These are phyloP conservation scores for Oryctolagus cuniculus DNA, from an alignment of 2,113 vertebrate species.

Conservation along the genomic window mOryCun1.1 NC_091450.1:32923501-32924000, in stretches of 20 bases:
- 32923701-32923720: not conserved
- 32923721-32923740: not conserved
- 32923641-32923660: not conserved
- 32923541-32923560: not conserved
- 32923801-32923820: conserved; percentile 7
- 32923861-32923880: not conserved
- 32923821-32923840: not conserved
- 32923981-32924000: no score
- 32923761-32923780: not conserved
- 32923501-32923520: not conserved
- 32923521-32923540: not conserved
- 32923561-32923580: not conserved
- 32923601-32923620: not conserved
- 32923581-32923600: not conserved
- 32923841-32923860: not conserved
- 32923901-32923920: not conserved
- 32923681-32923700: not conserved
- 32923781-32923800: not conserved
- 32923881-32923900: no score
- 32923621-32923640: not conserved
- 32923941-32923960: no score
- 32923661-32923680: not conserved
- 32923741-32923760: not conserved
- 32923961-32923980: no score
- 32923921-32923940: not conserved